phyloP scores from a whole-genome alignment of 2,797 vertebrate species.

The Rhinoraja longicauda region DNA sequence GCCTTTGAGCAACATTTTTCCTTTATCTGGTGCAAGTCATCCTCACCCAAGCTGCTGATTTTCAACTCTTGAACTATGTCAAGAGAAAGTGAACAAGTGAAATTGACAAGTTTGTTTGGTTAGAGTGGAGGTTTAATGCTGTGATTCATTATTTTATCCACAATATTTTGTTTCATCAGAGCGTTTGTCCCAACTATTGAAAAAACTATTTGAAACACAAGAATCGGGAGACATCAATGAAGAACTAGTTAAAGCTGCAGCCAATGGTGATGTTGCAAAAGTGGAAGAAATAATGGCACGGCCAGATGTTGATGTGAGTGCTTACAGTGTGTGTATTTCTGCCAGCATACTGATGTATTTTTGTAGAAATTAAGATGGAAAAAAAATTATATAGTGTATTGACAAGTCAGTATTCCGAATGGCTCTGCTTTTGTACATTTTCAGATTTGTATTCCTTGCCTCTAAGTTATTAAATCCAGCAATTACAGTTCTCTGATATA shows the following conservation, averaged over 20 bases:
- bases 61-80: not conserved
- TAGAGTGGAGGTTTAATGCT: not conserved
- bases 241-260: conserved; percentile 95
- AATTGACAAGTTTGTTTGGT: not conserved
- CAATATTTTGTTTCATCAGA: conserved; percentile 59
- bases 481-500: too few relatives aligned
- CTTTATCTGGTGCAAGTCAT: too few relatives aligned
- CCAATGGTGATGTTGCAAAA: conserved; percentile 95
- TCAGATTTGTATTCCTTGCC: too few relatives aligned
- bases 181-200: conserved; percentile 90
- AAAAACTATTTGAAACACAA: conserved; percentile 98
- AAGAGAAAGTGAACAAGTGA: not conserved
- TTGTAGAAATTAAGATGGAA: not conserved
- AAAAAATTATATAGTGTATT: too few relatives aligned
- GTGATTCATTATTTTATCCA: not conserved
- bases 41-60: not conserved
- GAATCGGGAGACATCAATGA: conserved; percentile 98
- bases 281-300: conserved; percentile 96
- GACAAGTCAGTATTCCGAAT: too few relatives aligned
- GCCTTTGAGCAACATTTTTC: too few relatives aligned
- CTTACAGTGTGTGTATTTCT: not conserved
- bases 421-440: too few relatives aligned
- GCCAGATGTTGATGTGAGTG: conserved; percentile 91
- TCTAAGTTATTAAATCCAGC: too few relatives aligned
- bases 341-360: not conserved